These are phyloP conservation scores for Macroramphosus scolopax DNA, from an alignment of 2,797 vertebrate genomes.

Conservation along the genomic window DNA sequence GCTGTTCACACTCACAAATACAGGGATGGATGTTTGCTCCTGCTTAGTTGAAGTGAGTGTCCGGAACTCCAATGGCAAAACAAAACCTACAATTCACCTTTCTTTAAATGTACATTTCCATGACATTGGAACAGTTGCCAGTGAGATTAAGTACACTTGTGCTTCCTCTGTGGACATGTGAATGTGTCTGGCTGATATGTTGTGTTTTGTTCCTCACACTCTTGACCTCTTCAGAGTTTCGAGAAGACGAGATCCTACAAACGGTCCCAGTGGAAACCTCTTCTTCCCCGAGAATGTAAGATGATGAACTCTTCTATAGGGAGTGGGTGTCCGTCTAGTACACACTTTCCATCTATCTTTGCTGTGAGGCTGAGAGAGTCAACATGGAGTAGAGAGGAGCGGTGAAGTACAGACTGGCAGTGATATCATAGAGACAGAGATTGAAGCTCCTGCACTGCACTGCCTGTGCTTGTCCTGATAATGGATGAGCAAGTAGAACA, in stretches of 20 bases:
- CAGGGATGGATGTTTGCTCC: slow-evolving; percentile 35
- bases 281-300: slow-evolving; percentile 37
- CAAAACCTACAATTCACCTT: slow-evolving; percentile 57
- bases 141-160: slow-evolving; percentile 64
- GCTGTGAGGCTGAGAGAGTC: slow-evolving; percentile 16
- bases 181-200: slow-evolving; percentile 44
- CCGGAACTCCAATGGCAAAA: slow-evolving; percentile 31
- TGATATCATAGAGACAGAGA: no score
- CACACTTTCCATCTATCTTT: slow-evolving; percentile 49
- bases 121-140: slow-evolving; percentile 68
- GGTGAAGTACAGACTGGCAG: no score
- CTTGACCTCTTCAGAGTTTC: slow-evolving; percentile 55
- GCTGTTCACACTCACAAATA: slow-evolving; percentile 27
- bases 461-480: slow-evolving; percentile 31
- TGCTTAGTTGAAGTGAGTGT: slow-evolving; percentile 50
- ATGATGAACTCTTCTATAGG: slow-evolving; percentile 57
- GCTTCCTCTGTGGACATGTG: slow-evolving; percentile 55
- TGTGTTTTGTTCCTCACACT: slow-evolving; percentile 64
- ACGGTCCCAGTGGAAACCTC: slow-evolving; percentile 18
- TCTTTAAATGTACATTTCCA: slow-evolving; percentile 69
- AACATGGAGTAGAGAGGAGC: slow-evolving; percentile 5
- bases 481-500: slow-evolving; percentile 43
- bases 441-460: slow-evolving; percentile 28
- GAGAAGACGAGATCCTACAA: slow-evolving; percentile 32
- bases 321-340: slow-evolving; percentile 43